These are phyloP conservation scores for Ligdia adustata DNA, from an alignment of 2,888 invertebrate species.

Conservation along the genomic window DNA sequence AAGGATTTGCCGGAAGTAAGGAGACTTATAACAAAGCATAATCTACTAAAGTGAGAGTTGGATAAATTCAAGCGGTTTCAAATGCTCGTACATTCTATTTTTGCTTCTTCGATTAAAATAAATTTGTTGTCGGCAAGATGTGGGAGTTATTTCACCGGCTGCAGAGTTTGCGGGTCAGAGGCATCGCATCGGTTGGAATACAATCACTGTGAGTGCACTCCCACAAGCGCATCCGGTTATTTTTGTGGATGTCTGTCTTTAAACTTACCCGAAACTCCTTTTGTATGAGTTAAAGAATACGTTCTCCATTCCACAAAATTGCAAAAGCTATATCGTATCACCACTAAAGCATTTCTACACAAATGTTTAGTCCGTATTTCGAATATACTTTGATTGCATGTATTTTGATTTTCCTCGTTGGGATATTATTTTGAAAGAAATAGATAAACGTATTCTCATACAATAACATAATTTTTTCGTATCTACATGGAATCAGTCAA, in stretches of 20 bases:
- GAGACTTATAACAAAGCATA: no score
- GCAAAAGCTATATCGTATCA: slow-evolving; percentile 34
- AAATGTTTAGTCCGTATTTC: not conserved
- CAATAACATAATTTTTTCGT: slow-evolving; percentile 16
- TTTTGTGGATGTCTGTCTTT: slow-evolving; percentile 45
- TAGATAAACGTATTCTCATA: slow-evolving; percentile 12
- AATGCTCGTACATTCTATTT: slow-evolving; percentile 9
- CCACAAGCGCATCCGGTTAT: slow-evolving; percentile 49
- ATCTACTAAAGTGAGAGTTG: no score
- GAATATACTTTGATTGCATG: not conserved
- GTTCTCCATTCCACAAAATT: slow-evolving; percentile 35
- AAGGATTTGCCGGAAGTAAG: no score
- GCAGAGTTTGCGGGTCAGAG: slow-evolving; percentile 42
- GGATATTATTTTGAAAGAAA: slow-evolving; percentile 3
- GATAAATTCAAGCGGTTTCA: not conserved
- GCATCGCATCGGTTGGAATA: slow-evolving; percentile 51
- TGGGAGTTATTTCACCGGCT: slow-evolving; percentile 23
- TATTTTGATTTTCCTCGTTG: not conserved
- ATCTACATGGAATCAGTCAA: slow-evolving; percentile 22
- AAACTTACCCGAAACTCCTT: slow-evolving; percentile 45
- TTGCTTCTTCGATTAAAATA: not conserved
- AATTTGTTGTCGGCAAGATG: not conserved
- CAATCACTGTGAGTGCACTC: slow-evolving; percentile 64
- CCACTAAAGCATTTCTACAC: slow-evolving; percentile 2
- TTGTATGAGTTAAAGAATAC: slow-evolving; percentile 38